A percentile compares a stretch with the other conserved stretches of the same genome.
Conservation (phyloP, 2,888 invertebrate genomes). For the Chirona hameri region DNA sequence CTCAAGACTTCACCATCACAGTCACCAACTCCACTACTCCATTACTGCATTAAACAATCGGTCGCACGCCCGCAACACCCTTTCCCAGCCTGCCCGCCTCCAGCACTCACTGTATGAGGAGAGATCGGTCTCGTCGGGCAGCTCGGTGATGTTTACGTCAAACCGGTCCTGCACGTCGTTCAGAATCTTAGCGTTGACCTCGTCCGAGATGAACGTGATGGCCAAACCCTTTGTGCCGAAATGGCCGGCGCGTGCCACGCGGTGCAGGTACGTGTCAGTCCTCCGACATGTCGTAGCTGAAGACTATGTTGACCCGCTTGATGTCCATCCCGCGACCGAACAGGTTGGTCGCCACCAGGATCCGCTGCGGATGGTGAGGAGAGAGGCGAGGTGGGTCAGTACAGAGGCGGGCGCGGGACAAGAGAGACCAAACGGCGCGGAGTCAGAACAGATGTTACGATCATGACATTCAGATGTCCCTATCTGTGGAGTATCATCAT, state of each 20-base stretch:
- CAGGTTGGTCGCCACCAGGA: conserved; percentile 95
- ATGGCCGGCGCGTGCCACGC: conserved; percentile 96
- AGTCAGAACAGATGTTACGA: background rate
- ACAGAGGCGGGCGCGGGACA: too few species aligned
- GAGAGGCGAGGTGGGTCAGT: background rate
- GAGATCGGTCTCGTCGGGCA: conserved; percentile 94
- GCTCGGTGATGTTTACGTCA: conserved; percentile 96
- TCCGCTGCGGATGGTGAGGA: conserved; percentile 59
- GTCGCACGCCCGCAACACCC: too few species aligned
- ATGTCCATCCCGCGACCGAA: conserved; percentile 99
- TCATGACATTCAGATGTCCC: background rate
- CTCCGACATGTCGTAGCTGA: conserved; percentile 99
- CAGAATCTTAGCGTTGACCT: conserved; percentile 93
- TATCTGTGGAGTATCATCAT: background rate
- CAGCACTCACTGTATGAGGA: conserved; percentile 13
- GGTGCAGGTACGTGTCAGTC: conserved; percentile 96
- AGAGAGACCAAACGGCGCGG: too few species aligned
- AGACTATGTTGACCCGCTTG: conserved; percentile 98
- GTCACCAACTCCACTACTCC: too few species aligned
- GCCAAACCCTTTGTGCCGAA: conserved; percentile 99
- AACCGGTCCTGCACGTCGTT: conserved; percentile 99
- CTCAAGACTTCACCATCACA: too few species aligned
- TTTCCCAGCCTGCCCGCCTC: too few species aligned
- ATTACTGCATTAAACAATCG: too few species aligned
- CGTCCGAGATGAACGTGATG: conserved; percentile 97